phyloP scores from a whole-genome alignment of 1,140 invertebrate genomes.

The Diorhabda carinulata region DNA sequence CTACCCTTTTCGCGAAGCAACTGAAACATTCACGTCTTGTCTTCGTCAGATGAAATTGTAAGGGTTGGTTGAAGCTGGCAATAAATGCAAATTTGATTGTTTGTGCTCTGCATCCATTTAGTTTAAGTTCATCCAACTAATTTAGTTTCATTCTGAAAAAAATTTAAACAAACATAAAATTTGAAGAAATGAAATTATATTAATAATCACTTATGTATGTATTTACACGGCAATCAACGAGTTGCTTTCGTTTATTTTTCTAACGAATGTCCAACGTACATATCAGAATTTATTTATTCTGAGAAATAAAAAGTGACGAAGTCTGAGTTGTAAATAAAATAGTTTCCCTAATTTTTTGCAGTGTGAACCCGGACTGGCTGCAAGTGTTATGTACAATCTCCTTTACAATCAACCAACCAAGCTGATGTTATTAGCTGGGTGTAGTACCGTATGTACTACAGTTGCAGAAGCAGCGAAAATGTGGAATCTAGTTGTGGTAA shows the following conservation, averaged over 20 bases:
- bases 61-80: not conserved
- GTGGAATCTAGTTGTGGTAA: constrained; percentile 99
- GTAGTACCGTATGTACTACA: constrained; percentile 98
- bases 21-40: no score
- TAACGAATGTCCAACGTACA: no score
- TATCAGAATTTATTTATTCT: no score
- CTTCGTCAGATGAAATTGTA: not conserved
- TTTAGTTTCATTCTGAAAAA: not conserved
- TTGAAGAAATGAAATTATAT: no score
- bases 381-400: constrained; percentile 97
- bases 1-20: no score
- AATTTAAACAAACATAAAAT: no score
- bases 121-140: not conserved
- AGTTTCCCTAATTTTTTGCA: constrained; percentile 52
- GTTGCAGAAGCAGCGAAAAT: constrained; percentile 98
- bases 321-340: no score
- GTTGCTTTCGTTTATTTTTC: no score
- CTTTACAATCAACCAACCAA: constrained; percentile 95
- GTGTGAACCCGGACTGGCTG: constrained; percentile 97
- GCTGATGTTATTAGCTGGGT: constrained; percentile 92
- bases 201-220: no score
- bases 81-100: constrained; percentile 3
- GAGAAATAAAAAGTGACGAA: no score
- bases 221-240: no score
- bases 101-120: not conserved